These are phyloP conservation scores for Acipenser oxyrinchus DNA, from an alignment of 2,797 vertebrate genomes.

Conservation along the genomic window DNA sequence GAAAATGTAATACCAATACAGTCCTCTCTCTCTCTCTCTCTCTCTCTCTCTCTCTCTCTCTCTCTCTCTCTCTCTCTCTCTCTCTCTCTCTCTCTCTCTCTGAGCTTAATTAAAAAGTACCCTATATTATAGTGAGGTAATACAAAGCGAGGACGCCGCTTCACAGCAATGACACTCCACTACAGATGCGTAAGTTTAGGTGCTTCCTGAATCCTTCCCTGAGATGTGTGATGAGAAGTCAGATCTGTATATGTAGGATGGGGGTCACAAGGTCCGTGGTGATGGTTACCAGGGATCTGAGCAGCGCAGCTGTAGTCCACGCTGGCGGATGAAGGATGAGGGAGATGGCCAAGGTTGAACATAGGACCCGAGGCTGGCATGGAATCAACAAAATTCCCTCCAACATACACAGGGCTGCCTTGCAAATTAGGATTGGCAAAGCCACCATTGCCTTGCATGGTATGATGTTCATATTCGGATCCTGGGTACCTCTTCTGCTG, in stretches of 20 bases:
- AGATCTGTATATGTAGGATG: slow-evolving; percentile 99
- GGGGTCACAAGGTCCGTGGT: slow-evolving; percentile 98
- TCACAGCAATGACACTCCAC: slow-evolving; percentile 54
- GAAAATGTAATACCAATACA: slow-evolving; percentile 70
- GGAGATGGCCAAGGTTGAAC: slow-evolving; percentile 97
- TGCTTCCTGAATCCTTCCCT: slow-evolving; percentile 98
- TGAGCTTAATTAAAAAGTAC: slow-evolving; percentile 60
- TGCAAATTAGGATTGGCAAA: slow-evolving; percentile 92
- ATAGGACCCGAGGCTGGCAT: slow-evolving; percentile 97
- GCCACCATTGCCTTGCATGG: slow-evolving; percentile 84
- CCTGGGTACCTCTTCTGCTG: slow-evolving; percentile 96
- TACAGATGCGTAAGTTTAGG: slow-evolving; percentile 99
- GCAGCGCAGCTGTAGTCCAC: slow-evolving; percentile 99
- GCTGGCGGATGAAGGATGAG: slow-evolving; percentile 95
- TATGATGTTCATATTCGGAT: slow-evolving; percentile 90
- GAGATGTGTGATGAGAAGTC: slow-evolving; percentile 95
- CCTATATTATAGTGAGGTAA: slow-evolving; percentile 89
- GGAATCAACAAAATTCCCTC: slow-evolving; percentile 98
- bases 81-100: slow-evolving; percentile 35
- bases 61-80: slow-evolving; percentile 8
- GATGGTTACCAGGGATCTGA: slow-evolving; percentile 96
- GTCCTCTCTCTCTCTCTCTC: slow-evolving; percentile 33
- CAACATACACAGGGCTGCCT: slow-evolving; percentile 96
- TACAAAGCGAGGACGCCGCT: slow-evolving; percentile 70
- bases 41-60: slow-evolving; percentile 13